A percentile compares a stretch with the other conserved stretches of the same genome.
phyloP scores from a whole-genome alignment of 2,888 invertebrate species.

The Sarcophaga carnaria region DNA sequence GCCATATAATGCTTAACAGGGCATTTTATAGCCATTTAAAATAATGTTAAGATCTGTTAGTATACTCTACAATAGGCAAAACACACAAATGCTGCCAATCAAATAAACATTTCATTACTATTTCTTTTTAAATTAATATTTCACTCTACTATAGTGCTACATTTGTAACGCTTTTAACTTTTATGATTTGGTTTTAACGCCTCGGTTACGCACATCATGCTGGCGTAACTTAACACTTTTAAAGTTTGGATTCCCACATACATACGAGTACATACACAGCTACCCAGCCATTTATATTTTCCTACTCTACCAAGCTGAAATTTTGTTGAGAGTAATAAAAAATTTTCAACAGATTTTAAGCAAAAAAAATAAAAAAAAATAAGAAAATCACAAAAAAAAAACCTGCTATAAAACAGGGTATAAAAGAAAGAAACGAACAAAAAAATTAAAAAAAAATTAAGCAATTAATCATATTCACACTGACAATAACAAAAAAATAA shows the following conservation, averaged over 20 bases:
- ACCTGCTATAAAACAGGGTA: neutral
- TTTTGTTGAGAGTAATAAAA: constrained; percentile 8
- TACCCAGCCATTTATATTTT: neutral
- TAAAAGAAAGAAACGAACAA: neutral
- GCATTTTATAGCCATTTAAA: constrained; percentile 21
- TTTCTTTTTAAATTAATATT: neutral
- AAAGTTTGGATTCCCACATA: neutral
- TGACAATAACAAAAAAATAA: constrained; percentile 29
- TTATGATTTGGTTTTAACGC: constrained; percentile 74
- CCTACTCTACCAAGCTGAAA: neutral
- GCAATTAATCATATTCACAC: constrained; percentile 53
- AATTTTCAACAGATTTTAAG: neutral
- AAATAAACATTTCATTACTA: neutral
- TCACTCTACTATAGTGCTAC: neutral
- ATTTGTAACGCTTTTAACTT: neutral
- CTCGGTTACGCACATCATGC: constrained; percentile 77
- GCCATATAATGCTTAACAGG: constrained; percentile 4
- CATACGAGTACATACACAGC: neutral
- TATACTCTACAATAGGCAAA: neutral
- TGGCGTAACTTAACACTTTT: neutral
- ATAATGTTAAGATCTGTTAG: neutral
- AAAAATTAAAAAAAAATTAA: constrained; percentile 9
- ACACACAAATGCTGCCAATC: too few species aligned
- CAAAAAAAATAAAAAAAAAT: neutral
- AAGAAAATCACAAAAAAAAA: neutral